Evolutionary conservation across 2,888 invertebrate species (phyloP), one percentile per base, ranked within the genome.

Genomic region (Microdon myrmicae): DNA sequence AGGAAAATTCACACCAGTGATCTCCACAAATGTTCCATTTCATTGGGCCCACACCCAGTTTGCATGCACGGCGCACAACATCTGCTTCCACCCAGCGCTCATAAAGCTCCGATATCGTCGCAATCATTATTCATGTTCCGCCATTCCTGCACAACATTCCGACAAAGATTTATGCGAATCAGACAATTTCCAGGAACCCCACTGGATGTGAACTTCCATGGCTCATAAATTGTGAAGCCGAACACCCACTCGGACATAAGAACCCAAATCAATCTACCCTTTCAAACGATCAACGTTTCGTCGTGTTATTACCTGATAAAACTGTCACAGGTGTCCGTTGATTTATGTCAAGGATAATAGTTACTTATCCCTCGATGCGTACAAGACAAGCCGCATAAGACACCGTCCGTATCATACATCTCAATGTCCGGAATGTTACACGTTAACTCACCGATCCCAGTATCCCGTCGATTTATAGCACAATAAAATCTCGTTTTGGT

Each of bases 281-380:
- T 47, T 41, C 31, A 16, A 19, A 13, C 20, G 12, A 19, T 9
- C 9, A 13, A 10, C 45, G 10, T 35, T 29, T 34, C 31, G 20
- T 53, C 44, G 14, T 49, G 49, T 56, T 51, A 64, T 56, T 64
- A 64, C 61, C 61, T 56, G 56, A 64, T 64, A 64, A 64, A 64
- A 64, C 61, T 64, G 61, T 64, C 61, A 64, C 61, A 64, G 41
- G 26, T 9, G 20, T 44, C 41, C 26, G 41, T 45, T 64, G 61
- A 64, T 64, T 64, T 64, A 64, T 56, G 31, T 14, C 56, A 64
- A 56, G 61, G 56, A 64, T 64, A 56, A 43, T 37, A 44, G 44
- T 39, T 32, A 25, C 22, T 51, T 39, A 9, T 29, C 12, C 34
- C 25, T 13, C 14, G 23, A 51, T n/a, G 20, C 22, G 25, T 13